Conservation (phyloP, 2,888 invertebrate genomes). For the Eulithis testata region DNA sequence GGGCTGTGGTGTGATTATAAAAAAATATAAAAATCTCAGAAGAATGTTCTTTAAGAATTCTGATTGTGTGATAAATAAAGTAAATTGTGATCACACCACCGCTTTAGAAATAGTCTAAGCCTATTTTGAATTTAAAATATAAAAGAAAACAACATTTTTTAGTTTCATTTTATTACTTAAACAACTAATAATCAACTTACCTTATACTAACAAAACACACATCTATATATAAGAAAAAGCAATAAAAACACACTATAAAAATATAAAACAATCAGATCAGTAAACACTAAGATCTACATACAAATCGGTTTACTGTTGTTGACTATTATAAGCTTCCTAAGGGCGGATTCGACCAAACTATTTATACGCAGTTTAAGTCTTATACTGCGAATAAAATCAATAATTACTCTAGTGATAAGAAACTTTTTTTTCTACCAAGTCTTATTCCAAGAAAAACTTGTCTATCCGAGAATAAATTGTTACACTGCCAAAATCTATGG, state of each 20-base stretch:
- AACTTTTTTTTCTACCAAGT: no score
- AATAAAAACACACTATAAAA: no score
- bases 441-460: no score
- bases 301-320: not conserved
- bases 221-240: no score
- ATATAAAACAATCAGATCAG: no score
- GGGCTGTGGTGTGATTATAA: conserved; percentile 72
- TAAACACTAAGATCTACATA: no score
- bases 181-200: not conserved
- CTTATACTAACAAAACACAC: not conserved
- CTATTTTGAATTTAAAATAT: conserved; percentile 80
- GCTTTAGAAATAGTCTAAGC: conserved; percentile 75
- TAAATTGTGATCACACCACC: conserved; percentile 70
- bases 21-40: conserved; percentile 51
- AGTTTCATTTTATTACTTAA: conserved; percentile 48
- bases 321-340: not conserved
- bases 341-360: no score
- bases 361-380: no score
- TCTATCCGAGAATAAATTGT: no score
- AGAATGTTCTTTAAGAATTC: conserved; percentile 42
- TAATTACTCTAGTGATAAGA: no score
- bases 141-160: conserved; percentile 57
- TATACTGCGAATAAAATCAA: no score
- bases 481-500: no score
- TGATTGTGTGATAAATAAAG: conserved; percentile 42